A percentile compares a stretch with the other conserved stretches of the same genome.
Conservation (phyloP, 1,140 invertebrate species). For the Dendrolimus kikuchii region DNA sequence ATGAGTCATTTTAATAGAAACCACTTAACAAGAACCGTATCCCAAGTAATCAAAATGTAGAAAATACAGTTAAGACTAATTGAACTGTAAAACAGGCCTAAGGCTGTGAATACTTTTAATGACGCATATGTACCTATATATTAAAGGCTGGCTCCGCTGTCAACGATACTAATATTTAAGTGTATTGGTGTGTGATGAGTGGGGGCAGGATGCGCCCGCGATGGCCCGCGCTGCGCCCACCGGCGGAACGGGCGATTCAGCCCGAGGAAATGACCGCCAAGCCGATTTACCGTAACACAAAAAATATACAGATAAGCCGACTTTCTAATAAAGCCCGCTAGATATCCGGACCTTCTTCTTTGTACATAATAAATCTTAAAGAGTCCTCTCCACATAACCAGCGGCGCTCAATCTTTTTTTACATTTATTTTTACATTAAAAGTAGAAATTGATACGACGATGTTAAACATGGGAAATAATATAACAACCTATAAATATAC, state of each 20-base stretch:
- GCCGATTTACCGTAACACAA: constrained; percentile 63
- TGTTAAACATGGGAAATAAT: too few relatives aligned
- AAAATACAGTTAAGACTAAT: too few relatives aligned
- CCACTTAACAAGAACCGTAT: too few relatives aligned
- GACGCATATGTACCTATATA: too few relatives aligned
- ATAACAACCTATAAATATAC: too few relatives aligned
- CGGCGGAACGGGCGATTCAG: constrained; percentile 1
- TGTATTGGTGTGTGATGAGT: background rate
- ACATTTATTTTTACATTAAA: too few relatives aligned
- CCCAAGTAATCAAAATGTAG: too few relatives aligned
- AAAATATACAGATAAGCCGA: constrained; percentile 64
- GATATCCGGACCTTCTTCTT: constrained; percentile 45
- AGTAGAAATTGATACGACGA: too few relatives aligned
- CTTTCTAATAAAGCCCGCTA: constrained; percentile 63
- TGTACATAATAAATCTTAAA: constrained; percentile 69
- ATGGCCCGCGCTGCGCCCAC: background rate
- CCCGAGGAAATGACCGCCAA: constrained; percentile 27
- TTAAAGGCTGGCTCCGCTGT: too few relatives aligned
- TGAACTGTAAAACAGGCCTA: too few relatives aligned
- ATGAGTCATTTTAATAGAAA: too few relatives aligned
- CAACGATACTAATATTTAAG: background rate
- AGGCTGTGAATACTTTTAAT: too few relatives aligned
- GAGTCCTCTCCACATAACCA: constrained; percentile 46
- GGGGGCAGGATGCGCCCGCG: background rate
- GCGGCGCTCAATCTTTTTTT: constrained; percentile 36